Evolutionary conservation across 2,113 vertebrate genomes (phyloP), one percentile per base, ranked within the genome.

Genomic region (Anseranas semipalmata): DNA sequence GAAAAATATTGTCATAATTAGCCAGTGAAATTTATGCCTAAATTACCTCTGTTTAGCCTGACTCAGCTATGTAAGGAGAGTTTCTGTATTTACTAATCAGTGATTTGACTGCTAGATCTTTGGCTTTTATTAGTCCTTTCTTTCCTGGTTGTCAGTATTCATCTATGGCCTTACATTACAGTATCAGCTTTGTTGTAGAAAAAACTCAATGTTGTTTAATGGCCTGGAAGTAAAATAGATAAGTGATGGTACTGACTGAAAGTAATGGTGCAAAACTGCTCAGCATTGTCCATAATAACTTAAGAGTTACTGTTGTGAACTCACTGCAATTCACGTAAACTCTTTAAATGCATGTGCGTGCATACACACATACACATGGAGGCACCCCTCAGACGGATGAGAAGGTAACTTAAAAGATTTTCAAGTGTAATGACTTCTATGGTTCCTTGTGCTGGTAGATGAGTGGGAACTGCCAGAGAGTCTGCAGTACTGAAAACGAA

Each of bases 361-460:
- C 7, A 5, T 7, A 24, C 16, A n/a, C 0, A 1, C 3, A 3
- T 18, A 27, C 15, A 12, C 14, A 67, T 5, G 5, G 27, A 46
- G 56, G 10, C 20, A 33, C 24, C 3, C 22, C 19, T 66, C 0
- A 2, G 28, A 15, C 63, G 55, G 19, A 13, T 53, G 39, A 71
- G 60, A 74, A 35, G 12, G 20, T 66, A 66, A 62, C 46, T 35
- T 45, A 12, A 8, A 70, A 30, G 4, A 25, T 90, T 84, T 75
- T 62, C 52, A 62, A 9, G 8, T 70, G 4, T 43, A 25, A 18
- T 14, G 13, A 58, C 20, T 76, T 56, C 6, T 39, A 21, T 25
- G 21, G n/a, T 59, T 75, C n/a, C 32, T 63, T 62, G 19, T 76
- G 18, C 37, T 76, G 28, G 39, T 53, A 50, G 12, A 18, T 89